Evolutionary conservation across 92 coral and sea anemone genomes (phyloP), one percentile per base, ranked within the genome.

Genomic region (Actinostola sp.): DNA sequence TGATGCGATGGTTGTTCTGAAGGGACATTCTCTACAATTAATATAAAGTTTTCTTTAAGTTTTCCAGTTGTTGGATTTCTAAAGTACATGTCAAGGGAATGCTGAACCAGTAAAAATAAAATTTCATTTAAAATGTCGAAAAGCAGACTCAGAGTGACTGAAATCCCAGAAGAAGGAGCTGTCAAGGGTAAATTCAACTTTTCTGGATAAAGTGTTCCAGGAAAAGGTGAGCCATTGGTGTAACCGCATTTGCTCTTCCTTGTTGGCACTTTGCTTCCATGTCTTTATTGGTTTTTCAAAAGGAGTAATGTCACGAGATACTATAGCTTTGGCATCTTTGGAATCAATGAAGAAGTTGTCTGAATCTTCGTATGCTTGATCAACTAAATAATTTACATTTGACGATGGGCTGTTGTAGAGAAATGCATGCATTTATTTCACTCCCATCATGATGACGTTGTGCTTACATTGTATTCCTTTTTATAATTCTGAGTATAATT

Each of bases 171-270:
- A 30, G 79, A 67, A 16, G 66, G 66, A 35, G 74, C 53, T 45
- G 69, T 50, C 2, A 71, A 56, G 0, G 82, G 61, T 15, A 66
- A 20, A 29, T 66, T 69, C 29, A 66, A 25, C 45, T 66, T 34
- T 13, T 76, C 73, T 0, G 73, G 53, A 27, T 61, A 59, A 3
- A 80, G 58, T 20, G 78, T 73, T 81, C 84, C 63, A 86, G 29
- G 51, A 86, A 81, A n/a, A 86, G 83, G 34, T 86, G 86, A 4
- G 87, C 83, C 86, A 80, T 74, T 2, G 90, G 86, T 20, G 86
- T 62, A 1, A 80, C 70, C 1, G 90, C 83, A 38, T 80, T 85
- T 62, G 73, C 36, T 32, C 86, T 25, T 19, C 79, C 63, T 34
- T 80, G 78, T 17, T 85, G n/a, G n/a, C n/a, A n/a, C 56, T 60